A percentile compares a stretch with the other conserved stretches of the same genome.
Conservation (phyloP, 2,797 vertebrate genomes). For the Avahi laniger region DNA sequence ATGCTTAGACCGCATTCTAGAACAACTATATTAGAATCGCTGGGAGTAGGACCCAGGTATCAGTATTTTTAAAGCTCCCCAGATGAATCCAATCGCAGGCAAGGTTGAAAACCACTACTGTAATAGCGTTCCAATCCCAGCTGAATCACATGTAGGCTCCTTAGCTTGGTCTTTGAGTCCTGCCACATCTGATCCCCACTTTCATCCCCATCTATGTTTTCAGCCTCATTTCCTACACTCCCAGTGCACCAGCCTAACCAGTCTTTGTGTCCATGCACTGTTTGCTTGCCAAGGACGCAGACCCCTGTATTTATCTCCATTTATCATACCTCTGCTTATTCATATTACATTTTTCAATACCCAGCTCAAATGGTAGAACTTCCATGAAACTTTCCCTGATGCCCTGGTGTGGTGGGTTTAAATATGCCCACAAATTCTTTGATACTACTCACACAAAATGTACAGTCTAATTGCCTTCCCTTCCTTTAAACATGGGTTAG, state of each 20-base stretch:
- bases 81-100: background rate
- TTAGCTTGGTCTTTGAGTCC: background rate
- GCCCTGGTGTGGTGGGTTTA: background rate
- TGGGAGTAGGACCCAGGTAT: background rate
- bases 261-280: background rate
- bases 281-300: background rate
- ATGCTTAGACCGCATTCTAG: background rate
- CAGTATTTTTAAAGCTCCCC: slow-evolving; percentile 15
- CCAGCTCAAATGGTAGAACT: background rate
- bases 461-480: background rate
- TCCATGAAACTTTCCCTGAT: background rate
- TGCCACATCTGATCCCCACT: background rate
- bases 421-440: background rate
- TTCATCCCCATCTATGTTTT: background rate
- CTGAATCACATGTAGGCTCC: background rate
- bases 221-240: background rate
- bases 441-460: background rate
- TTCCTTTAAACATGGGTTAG: background rate
- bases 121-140: background rate
- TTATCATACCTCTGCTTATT: background rate
- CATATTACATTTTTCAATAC: background rate
- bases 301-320: background rate
- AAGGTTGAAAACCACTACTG: background rate
- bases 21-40: background rate
- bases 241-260: background rate